Evolutionary conservation across 2,888 invertebrate species (phyloP).

Genomic region (Pyrgus malvae): DNA sequence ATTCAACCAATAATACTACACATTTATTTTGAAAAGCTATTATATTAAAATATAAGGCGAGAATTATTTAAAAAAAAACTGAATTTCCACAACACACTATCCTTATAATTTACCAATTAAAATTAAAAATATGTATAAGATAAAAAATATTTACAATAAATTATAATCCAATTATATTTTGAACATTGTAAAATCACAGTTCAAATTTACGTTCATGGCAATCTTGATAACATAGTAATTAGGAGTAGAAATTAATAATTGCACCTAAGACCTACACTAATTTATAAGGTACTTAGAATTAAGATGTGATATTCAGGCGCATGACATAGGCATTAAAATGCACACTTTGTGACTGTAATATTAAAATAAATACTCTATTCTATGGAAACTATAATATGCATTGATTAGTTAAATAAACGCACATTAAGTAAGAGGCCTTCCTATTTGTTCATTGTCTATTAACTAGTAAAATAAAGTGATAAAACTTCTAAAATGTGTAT

Average conservation of each 20-base stretch:
- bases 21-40: background rate
- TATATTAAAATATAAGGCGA: constrained; percentile 14
- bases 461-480: no score
- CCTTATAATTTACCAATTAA: constrained; percentile 31
- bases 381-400: no score
- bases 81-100: constrained; percentile 29
- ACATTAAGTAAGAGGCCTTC: no score
- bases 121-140: constrained; percentile 36
- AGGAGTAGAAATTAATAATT: constrained; percentile 44
- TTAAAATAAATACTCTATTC: no score
- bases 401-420: no score
- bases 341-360: background rate
- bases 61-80: constrained; percentile 29
- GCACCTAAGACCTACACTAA: constrained; percentile 43
- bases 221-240: constrained; percentile 41
- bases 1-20: constrained; percentile 9
- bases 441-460: no score
- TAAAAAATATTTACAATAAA: constrained; percentile 51
- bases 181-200: constrained; percentile 78
- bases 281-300: constrained; percentile 56
- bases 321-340: constrained; percentile 21
- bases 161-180: constrained; percentile 50
- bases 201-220: constrained; percentile 77
- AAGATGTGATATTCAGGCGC: constrained; percentile 54
- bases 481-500: no score